phyloP scores from a whole-genome alignment of 2,113 vertebrate species.

The Dasypus novemcinctus region DNA sequence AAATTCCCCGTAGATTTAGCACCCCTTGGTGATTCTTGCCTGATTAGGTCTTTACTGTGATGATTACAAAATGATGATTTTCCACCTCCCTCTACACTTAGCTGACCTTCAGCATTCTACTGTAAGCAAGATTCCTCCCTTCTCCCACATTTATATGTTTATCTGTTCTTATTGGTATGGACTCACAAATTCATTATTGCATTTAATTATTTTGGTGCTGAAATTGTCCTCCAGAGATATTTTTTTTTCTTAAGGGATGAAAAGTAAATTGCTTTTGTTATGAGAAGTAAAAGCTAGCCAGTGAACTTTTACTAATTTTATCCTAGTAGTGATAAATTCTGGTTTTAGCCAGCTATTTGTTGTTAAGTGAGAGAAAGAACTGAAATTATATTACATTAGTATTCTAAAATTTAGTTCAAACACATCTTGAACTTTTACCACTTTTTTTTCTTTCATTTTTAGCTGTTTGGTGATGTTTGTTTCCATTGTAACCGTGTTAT shows the following conservation, averaged over 20 bases:
- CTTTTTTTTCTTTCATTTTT: conserved; percentile 44
- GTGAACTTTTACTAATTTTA: not conserved
- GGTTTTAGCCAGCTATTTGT: not conserved
- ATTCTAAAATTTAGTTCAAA: conserved; percentile 5
- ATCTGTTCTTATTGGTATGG: not conserved
- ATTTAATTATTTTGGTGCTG: not conserved
- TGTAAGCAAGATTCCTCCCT: not conserved
- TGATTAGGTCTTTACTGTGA: not conserved
- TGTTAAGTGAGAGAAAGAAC: not conserved
- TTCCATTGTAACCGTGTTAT: conserved; percentile 99
- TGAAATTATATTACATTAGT: not conserved
- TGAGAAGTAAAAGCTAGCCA: not conserved
- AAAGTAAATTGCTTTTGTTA: not conserved
- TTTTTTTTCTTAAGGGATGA: not conserved
- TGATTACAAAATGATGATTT: not conserved
- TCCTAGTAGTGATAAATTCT: not conserved
- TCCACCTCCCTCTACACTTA: not conserved
- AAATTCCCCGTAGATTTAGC: not conserved
- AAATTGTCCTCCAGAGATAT: not conserved
- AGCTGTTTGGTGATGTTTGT: conserved; percentile 99
- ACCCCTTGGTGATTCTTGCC: not conserved
- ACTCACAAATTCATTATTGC: not conserved
- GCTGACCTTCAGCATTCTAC: not conserved
- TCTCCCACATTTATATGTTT: not conserved
- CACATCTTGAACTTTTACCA: not conserved